Conservation (phyloP, 2,888 invertebrate species). For the Drosophila quinaria region DNA sequence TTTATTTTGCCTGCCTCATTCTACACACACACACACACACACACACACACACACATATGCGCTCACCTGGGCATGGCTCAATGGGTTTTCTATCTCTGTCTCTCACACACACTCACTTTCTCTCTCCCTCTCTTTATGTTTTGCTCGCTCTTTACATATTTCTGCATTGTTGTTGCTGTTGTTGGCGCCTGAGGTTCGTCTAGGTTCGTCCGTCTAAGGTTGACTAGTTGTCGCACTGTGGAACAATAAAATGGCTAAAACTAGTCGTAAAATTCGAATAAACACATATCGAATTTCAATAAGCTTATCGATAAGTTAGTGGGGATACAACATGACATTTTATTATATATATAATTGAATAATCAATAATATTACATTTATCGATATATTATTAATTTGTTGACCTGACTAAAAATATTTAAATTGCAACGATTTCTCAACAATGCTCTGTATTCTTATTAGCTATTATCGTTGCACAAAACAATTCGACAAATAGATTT, state of each 20-base stretch:
- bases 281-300: background rate
- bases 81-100: constrained; percentile 39
- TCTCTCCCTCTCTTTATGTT: constrained; percentile 2
- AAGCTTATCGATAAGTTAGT: background rate
- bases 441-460: no score
- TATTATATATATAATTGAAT: background rate
- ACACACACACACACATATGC: background rate
- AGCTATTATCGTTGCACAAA: no score
- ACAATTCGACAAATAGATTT: no score
- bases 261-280: background rate
- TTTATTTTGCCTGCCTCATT: constrained; percentile 61
- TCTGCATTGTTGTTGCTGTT: constrained; percentile 33
- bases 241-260: background rate
- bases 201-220: constrained; percentile 46
- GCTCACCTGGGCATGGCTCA: constrained; percentile 50
- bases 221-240: constrained; percentile 46
- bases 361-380: background rate
- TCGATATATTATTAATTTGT: no score
- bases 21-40: constrained; percentile 11
- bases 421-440: no score
- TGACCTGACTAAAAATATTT: background rate
- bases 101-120: constrained; percentile 3
- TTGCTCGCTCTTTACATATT: constrained; percentile 26
- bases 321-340: no score
- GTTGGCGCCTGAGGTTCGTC: constrained; percentile 34